Evolutionary conservation across 2,113 vertebrate species (phyloP).

Genomic region (Mus pahari): DNA sequence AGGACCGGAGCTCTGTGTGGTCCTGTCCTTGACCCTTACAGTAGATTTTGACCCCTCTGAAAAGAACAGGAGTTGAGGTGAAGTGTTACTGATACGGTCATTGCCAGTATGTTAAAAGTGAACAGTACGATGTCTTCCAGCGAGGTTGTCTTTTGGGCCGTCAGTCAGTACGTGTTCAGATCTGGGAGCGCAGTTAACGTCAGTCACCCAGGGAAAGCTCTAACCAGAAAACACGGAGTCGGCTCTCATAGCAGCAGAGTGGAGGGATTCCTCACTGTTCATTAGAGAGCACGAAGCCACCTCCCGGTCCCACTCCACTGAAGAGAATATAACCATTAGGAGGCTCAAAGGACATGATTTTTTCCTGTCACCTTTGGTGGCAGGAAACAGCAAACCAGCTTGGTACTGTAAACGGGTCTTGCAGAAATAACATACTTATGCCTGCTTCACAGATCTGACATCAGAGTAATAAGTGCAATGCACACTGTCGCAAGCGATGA

Average conservation of each 20-base stretch:
- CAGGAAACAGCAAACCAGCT: neutral
- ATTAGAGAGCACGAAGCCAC: neutral
- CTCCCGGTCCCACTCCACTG: neutral
- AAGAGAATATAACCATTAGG: neutral
- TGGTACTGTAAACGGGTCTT: neutral
- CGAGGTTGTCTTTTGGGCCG: neutral
- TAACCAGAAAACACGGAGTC: neutral
- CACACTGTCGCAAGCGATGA: conserved; percentile 21
- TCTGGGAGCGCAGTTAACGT: neutral
- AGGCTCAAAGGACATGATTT: neutral
- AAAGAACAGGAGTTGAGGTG: neutral
- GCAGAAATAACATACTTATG: neutral
- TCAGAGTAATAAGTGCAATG: neutral
- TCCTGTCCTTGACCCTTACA: neutral
- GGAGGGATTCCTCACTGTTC: neutral
- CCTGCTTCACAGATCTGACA: neutral
- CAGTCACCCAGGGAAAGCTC: neutral
- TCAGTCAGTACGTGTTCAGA: neutral
- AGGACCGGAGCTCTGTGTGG: neutral
- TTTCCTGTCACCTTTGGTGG: neutral
- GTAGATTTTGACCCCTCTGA: neutral
- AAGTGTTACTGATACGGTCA: neutral
- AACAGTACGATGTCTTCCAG: neutral
- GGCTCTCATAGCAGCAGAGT: neutral
- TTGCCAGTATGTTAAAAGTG: neutral